These are phyloP conservation scores for Oceanodroma leucorhoa DNA, from an alignment of 2,797 vertebrate genomes.

Conservation along the genomic window DNA sequence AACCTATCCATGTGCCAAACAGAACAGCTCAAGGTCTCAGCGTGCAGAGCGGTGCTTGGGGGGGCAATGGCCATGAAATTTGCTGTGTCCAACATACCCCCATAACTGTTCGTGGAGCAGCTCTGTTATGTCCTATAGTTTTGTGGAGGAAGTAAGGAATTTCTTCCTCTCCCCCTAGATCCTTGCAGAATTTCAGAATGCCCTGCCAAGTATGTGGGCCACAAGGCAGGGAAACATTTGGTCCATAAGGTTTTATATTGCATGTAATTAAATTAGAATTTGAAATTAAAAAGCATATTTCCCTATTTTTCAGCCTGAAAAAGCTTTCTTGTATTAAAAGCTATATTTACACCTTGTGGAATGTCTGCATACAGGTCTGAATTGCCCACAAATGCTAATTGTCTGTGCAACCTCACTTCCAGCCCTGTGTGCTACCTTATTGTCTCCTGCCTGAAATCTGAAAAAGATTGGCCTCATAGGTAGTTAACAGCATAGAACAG, in stretches of 20 bases:
- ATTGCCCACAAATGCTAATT: neutral
- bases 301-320: neutral
- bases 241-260: neutral
- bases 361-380: neutral
- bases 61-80: neutral
- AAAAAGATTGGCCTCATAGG: neutral
- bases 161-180: neutral
- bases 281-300: neutral
- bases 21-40: neutral
- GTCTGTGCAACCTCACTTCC: neutral
- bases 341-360: neutral
- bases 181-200: neutral
- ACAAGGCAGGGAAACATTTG: neutral
- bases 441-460: neutral
- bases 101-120: neutral
- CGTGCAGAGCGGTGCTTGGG: fast-evolving
- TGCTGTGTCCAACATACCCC: neutral
- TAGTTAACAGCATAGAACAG: neutral
- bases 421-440: neutral
- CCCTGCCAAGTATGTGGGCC: neutral
- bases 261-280: neutral
- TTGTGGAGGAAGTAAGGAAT: neutral
- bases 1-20: neutral
- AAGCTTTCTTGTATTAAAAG: neutral
- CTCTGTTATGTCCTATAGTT: neutral